Conservation (phyloP, 2,797 vertebrate genomes). For the Trachurus trachurus region DNA sequence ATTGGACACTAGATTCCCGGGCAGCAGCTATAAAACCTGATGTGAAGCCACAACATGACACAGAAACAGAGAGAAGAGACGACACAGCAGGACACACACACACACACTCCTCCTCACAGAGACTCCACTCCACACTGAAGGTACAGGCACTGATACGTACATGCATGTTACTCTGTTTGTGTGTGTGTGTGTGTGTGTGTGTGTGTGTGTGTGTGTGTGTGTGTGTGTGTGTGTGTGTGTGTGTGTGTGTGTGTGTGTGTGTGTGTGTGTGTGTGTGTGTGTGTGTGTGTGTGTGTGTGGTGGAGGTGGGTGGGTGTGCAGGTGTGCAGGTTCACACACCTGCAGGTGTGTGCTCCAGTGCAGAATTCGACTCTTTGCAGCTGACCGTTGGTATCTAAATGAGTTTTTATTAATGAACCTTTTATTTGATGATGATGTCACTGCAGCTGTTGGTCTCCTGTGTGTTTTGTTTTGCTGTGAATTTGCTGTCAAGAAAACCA, state of each 20-base stretch:
- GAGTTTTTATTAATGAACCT: background rate
- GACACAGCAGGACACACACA: constrained; percentile 65
- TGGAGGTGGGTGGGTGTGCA: constrained; percentile 16
- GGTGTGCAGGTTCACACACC: constrained; percentile 27
- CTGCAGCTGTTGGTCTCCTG: background rate
- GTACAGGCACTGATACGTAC: constrained; percentile 49
- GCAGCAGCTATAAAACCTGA: constrained; percentile 93
- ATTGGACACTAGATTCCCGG: constrained; percentile 89
- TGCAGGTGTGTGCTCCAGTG: background rate
- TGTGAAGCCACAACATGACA: constrained; percentile 67
- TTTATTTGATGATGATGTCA: background rate
- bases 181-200: background rate
- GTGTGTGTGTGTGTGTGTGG: constrained; percentile 11
- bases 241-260: constrained; percentile 1
- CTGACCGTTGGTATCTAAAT: no score
- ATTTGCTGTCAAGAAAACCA: background rate
- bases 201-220: constrained; percentile 31
- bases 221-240: no score
- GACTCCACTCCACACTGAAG: constrained; percentile 52
- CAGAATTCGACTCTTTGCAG: no score
- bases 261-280: constrained; percentile 8
- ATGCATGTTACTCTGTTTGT: background rate
- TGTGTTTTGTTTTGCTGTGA: background rate
- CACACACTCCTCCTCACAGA: constrained; percentile 22
- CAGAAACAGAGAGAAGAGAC: constrained; percentile 70